Base-by-base conservation (phyloP, 2,113 vertebrate species). In the Myotis yumanensis region DNA sequence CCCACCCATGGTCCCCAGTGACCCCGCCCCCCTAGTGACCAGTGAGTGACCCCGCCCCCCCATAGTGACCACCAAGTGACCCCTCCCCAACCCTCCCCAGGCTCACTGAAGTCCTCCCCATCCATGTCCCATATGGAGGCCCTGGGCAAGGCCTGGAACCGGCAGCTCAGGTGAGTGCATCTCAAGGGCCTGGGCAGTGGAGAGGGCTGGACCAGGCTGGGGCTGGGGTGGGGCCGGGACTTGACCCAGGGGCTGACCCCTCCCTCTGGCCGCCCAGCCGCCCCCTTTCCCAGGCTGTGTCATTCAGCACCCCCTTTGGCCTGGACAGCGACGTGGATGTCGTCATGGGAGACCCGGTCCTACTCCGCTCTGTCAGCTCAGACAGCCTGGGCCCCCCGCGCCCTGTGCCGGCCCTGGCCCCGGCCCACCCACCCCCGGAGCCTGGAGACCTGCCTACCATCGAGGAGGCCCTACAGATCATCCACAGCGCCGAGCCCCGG, bases 261-360 rank as follows among this genome's bases (percentile, higher is more conserved):
- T 43, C 76, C 71, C 91, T 96, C 86, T 1, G 20, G 80, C 84
- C 75, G 20, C 95, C 66, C 95, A 99, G 99, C 97, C 99, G 99
- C 46, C 99, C 99, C 9, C 97, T 99, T 93, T 99, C 98, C 37
- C 99, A 99, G 89, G 99, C 98, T 0, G 98, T 99, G 52, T 99
- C 99, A 48, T 99, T 99, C 98, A 99, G 99, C 98, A 99, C 99
- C 94, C 99, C 99, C 88, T 99, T 99, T 97, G 99, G 99, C 96
- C 97, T 99, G 97, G 99, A 99, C 98, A 99, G 99, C 90, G 99
- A 99, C 32, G 99, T 99, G 91, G 99, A 99, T 84, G 98, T 99
- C 20, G 99, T 99, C 92, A 99, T 99, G 99, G 99, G 99, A 46
- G 99, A 99, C 97, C 99, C 99, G 4, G 98, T 99, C n/a, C 92